These are phyloP conservation scores for Ashinkailepas kermadecensis DNA, from an alignment of 2,888 invertebrate genomes.

Conservation along the genomic window DNA sequence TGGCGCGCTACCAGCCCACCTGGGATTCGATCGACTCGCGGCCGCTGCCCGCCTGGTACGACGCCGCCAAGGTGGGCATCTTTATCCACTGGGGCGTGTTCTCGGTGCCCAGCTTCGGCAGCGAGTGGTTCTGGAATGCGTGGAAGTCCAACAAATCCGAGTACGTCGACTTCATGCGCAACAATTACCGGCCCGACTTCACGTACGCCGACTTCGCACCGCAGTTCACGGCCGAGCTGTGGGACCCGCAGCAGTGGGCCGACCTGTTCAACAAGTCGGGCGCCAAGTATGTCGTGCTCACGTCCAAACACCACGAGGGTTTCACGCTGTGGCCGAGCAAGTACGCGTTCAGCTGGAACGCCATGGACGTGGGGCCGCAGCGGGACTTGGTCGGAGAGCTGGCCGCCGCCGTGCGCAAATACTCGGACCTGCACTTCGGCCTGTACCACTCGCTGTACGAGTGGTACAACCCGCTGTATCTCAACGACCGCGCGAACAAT, in stretches of 20 bases:
- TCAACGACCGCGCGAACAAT: conserved; percentile 49
- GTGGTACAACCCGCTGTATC: conserved; percentile 77
- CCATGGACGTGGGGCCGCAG: conserved; percentile 52
- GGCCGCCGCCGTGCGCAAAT: conserved; percentile 55
- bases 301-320: conserved; percentile 83
- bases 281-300: conserved; percentile 75
- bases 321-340: conserved; percentile 74
- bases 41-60: conserved; percentile 79
- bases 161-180: conserved; percentile 59
- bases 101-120: conserved; percentile 75
- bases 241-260: conserved; percentile 75
- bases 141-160: conserved; percentile 51
- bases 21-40: conserved; percentile 82
- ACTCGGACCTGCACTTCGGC: conserved; percentile 62
- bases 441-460: conserved; percentile 69
- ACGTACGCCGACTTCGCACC: conserved; percentile 87
- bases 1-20: conserved; percentile 53
- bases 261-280: conserved; percentile 72
- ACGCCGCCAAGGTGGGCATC: conserved; percentile 81
- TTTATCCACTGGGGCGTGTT: conserved; percentile 93
- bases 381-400: conserved; percentile 40
- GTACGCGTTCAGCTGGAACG: conserved; percentile 75
- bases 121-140: conserved; percentile 87
- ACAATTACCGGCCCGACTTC: conserved; percentile 74
- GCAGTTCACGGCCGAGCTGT: conserved; percentile 74